Percentiles rank a stretch among this genome's conserved stretches.
phyloP scores from a whole-genome alignment of 2,113 vertebrate genomes.

The Myrmophylax atrothorax region DNA sequence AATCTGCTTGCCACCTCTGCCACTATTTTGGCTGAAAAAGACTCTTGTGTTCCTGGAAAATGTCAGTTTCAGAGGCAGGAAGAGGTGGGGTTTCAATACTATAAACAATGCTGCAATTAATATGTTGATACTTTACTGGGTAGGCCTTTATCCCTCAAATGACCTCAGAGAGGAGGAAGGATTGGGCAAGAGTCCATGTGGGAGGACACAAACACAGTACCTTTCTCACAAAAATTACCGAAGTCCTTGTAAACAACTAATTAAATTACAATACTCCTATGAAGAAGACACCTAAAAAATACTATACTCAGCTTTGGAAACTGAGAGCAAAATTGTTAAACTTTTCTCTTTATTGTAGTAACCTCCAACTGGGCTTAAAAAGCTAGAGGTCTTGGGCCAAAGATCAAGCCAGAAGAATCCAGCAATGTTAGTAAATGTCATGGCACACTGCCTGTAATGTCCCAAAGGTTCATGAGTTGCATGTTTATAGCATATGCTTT shows the following conservation, averaged over 20 bases:
- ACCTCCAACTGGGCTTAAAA: neutral
- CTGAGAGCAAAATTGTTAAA: neutral
- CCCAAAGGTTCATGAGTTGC: neutral
- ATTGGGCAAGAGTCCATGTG: neutral
- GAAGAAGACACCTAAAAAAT: neutral
- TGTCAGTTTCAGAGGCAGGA: neutral
- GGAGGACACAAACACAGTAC: neutral
- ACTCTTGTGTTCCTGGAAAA: neutral
- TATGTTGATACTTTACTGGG: slow-evolving; percentile 27
- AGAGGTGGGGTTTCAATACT: neutral
- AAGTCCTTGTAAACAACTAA: neutral
- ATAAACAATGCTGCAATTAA: slow-evolving; percentile 32
- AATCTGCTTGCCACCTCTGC: neutral
- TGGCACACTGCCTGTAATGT: neutral
- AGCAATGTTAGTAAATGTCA: neutral
- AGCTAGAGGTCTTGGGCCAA: neutral
- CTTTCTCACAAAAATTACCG: slow-evolving; percentile 11
- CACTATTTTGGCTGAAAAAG: neutral
- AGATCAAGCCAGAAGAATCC: neutral
- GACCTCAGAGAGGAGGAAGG: neutral
- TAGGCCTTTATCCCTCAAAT: slow-evolving; percentile 33
- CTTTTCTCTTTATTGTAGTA: neutral
- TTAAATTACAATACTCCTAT: neutral
- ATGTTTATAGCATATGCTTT: neutral
- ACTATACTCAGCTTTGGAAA: neutral